Evolutionary conservation across 2,888 invertebrate genomes (phyloP).

Genomic region (Amaurobius ferox): DNA sequence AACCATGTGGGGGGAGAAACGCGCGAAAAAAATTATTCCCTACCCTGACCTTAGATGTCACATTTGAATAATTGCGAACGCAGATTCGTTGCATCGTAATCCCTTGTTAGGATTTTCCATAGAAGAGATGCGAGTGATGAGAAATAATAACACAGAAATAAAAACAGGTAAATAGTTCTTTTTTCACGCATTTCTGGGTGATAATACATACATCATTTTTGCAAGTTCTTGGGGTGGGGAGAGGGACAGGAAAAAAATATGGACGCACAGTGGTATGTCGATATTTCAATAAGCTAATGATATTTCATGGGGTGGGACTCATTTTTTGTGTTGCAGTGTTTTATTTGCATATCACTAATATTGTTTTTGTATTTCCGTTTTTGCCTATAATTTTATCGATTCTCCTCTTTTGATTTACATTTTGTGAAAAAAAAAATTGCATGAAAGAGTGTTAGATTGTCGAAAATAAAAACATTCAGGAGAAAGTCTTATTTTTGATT

Average conservation of each 20-base stretch:
- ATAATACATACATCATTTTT: conserved; percentile 8
- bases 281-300: conserved; percentile 71
- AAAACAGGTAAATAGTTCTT: conserved; percentile 60
- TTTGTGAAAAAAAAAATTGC: no score
- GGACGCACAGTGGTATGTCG: conserved; percentile 25
- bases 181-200: conserved; percentile 14
- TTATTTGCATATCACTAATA: conserved; percentile 20
- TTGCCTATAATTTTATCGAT: no score
- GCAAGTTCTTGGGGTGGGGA: conserved; percentile 26
- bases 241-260: not conserved
- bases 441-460: no score
- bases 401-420: no score
- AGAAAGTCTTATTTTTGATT: no score
- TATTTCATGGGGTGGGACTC: conserved; percentile 38
- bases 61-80: conserved; percentile 66
- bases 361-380: not conserved
- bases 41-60: conserved; percentile 45
- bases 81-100: conserved; percentile 24
- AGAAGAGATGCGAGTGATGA: not conserved
- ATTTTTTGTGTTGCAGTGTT: conserved; percentile 12
- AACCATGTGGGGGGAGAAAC: conserved; percentile 6
- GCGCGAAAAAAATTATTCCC: conserved; percentile 1
- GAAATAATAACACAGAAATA: conserved; percentile 48
- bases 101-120: conserved; percentile 60
- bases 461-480: no score